Conservation (phyloP, 2,113 vertebrate genomes). For the Rhinopomastus cyanomelas region DNA sequence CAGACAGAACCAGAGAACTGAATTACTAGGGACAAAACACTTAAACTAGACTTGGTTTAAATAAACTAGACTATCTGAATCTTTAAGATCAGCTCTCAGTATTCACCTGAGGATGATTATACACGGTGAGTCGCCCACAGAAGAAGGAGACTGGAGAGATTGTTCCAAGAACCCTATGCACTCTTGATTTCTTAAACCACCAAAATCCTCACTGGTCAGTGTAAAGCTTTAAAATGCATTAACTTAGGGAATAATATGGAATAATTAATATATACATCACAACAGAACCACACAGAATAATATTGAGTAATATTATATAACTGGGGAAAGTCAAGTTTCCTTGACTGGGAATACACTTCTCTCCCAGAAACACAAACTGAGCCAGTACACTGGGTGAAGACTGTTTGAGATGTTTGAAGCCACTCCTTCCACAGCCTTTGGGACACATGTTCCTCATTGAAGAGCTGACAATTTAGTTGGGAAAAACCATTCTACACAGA, state of each 20-base stretch:
- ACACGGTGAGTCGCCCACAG: neutral
- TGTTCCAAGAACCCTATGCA: neutral
- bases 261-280: neutral
- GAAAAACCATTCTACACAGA: neutral
- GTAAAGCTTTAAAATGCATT: neutral
- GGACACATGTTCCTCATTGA: neutral
- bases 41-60: neutral
- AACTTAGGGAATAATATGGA: neutral
- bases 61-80: neutral
- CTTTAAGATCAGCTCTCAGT: neutral
- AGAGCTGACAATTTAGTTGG: neutral
- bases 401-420: neutral
- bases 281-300: no score
- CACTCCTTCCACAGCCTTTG: neutral
- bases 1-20: neutral
- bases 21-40: neutral
- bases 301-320: no score
- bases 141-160: neutral
- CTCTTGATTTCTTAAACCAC: neutral
- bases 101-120: neutral
- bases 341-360: neutral
- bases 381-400: neutral
- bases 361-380: conserved; percentile 52
- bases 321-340: neutral
- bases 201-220: neutral